Conservation (phyloP, 2,888 invertebrate species). For the Octodonta nipae region DNA sequence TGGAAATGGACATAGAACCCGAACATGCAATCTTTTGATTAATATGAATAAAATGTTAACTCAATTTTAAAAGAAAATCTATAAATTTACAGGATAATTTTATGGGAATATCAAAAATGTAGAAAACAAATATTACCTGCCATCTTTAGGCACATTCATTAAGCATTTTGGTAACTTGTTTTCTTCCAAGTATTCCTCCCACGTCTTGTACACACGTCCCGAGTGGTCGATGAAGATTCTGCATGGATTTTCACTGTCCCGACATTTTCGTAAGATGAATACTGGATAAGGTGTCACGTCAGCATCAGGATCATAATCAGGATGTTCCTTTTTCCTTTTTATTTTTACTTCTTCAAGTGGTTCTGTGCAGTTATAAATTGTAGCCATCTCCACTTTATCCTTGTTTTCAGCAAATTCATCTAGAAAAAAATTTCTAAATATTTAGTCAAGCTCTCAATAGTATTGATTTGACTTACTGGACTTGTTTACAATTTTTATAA, state of each 20-base stretch:
- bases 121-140: slow-evolving; percentile 21
- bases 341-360: slow-evolving; percentile 24
- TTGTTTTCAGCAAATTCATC: slow-evolving; percentile 20
- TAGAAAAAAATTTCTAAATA: too few relatives aligned
- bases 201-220: slow-evolving; percentile 40
- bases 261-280: slow-evolving; percentile 29
- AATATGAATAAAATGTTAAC: too few relatives aligned
- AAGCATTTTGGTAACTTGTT: slow-evolving; percentile 44
- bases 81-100: too few relatives aligned
- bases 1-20: too few relatives aligned
- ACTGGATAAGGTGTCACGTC: slow-evolving; percentile 27
- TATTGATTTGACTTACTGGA: slow-evolving; percentile 19
- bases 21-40: too few relatives aligned
- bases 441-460: too few relatives aligned
- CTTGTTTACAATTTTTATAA: slow-evolving; percentile 18
- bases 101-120: too few relatives aligned
- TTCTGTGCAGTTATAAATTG: slow-evolving; percentile 25
- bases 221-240: slow-evolving; percentile 28
- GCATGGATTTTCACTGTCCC: slow-evolving; percentile 22
- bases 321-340: slow-evolving; percentile 19
- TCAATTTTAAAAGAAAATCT: too few relatives aligned
- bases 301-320: slow-evolving; percentile 25
- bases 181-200: slow-evolving; percentile 40
- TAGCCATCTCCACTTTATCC: slow-evolving; percentile 21
- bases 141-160: slow-evolving; percentile 42